Percentiles rank a stretch among this genome's conserved stretches.
These are phyloP conservation scores for Atlantisia rogersi DNA, from an alignment of 2,113 vertebrate genomes.

Conservation along the genomic window DNA sequence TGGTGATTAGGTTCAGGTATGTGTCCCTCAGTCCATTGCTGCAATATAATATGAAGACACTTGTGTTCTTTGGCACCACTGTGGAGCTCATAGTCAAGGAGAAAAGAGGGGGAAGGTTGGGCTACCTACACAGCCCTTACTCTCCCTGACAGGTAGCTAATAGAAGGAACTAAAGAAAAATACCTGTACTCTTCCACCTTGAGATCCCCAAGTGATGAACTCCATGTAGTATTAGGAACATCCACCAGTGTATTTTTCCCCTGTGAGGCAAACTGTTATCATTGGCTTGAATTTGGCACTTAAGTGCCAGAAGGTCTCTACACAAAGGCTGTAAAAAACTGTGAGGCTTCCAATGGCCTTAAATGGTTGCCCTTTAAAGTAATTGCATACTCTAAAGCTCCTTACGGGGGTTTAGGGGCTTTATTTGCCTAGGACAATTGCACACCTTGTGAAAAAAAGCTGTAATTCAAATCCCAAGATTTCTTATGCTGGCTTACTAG, in stretches of 20 bases:
- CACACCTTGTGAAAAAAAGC: slow-evolving; percentile 23
- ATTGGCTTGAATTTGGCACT: not conserved
- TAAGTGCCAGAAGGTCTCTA: not conserved
- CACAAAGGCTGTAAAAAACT: slow-evolving; percentile 11
- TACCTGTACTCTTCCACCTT: not conserved
- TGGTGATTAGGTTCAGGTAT: not conserved
- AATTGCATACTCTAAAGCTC: slow-evolving; percentile 19
- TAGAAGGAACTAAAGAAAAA: not conserved
- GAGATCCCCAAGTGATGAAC: not conserved
- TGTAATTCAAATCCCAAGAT: not conserved
- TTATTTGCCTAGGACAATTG: slow-evolving; percentile 29
- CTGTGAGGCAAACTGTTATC: not conserved
- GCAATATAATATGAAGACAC: not conserved
- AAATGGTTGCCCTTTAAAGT: slow-evolving; percentile 14
- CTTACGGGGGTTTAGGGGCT: slow-evolving; percentile 13
- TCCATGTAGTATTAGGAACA: not conserved
- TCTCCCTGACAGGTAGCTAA: not conserved
- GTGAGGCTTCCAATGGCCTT: slow-evolving; percentile 8
- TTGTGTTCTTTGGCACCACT: not conserved
- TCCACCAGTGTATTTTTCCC: not conserved
- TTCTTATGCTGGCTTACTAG: not conserved
- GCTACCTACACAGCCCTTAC: not conserved
- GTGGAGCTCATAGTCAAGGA: not conserved
- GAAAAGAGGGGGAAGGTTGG: not conserved
- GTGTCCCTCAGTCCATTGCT: not conserved